A percentile compares a stretch with the other conserved stretches of the same genome.
Conservation (phyloP, 2,113 vertebrate species). For the Onychorhynchus coronatus region DNA sequence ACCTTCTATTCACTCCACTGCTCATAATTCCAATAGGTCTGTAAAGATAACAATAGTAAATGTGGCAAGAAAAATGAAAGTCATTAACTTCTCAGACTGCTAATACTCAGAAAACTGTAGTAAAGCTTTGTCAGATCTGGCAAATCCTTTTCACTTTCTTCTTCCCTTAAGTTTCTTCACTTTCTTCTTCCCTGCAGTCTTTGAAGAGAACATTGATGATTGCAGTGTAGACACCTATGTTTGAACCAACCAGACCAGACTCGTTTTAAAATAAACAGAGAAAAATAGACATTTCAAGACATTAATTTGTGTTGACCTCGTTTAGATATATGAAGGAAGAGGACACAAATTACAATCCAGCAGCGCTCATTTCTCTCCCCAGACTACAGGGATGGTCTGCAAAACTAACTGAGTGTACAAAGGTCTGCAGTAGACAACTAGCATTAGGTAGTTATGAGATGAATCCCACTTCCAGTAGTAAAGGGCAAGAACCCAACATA, state of each 20-base stretch:
- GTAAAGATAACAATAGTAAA: neutral
- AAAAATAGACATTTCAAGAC: neutral
- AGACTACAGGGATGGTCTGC: neutral
- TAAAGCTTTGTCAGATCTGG: neutral
- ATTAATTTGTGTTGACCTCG: neutral
- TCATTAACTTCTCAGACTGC: neutral
- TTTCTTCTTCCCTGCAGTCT: neutral
- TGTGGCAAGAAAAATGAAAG: neutral
- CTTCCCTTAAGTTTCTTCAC: neutral
- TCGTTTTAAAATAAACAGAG: neutral
- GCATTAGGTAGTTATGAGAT: neutral
- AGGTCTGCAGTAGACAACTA: neutral
- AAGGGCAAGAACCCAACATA: neutral
- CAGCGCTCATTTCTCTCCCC: neutral
- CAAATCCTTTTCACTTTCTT: neutral
- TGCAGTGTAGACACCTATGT: neutral
- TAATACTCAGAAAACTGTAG: neutral
- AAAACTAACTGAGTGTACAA: neutral
- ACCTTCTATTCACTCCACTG: neutral
- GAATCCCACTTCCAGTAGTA: neutral
- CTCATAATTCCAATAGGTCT: neutral
- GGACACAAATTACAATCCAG: neutral
- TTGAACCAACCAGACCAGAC: neutral
- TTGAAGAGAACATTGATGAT: neutral
- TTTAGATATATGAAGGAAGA: neutral